Percentiles rank a stretch among this genome's conserved stretches.
These are phyloP conservation scores for Butastur rufipennis DNA, from an alignment of 2,113 vertebrate genomes.

Conservation along the genomic window DNA sequence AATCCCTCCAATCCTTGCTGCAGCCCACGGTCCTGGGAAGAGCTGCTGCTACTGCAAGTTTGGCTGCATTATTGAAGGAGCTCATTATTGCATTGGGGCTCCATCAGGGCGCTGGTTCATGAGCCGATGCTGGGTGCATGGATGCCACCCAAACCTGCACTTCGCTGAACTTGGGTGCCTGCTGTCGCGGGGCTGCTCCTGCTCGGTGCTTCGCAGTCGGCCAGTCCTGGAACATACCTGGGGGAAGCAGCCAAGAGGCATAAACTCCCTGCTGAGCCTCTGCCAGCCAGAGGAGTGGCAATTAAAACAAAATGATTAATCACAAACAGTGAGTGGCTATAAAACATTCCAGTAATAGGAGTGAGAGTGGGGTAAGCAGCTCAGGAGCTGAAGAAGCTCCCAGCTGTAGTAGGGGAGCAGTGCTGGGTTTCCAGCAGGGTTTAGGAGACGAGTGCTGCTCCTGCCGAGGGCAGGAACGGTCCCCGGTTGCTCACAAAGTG, in stretches of 20 bases:
- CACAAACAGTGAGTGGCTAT: slow-evolving; percentile 16
- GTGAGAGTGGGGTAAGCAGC: not conserved
- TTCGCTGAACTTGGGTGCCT: not conserved
- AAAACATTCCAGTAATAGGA: slow-evolving; percentile 53
- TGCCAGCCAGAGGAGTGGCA: slow-evolving; percentile 48
- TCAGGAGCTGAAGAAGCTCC: not conserved
- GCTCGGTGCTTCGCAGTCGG: not conserved
- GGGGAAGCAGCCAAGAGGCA: slow-evolving; percentile 53
- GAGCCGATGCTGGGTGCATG: accelerated
- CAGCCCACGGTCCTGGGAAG: accelerated
- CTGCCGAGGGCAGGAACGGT: accelerated
- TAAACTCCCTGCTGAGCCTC: slow-evolving; percentile 20
- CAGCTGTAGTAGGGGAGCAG: not conserved
- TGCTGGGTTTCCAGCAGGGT: not conserved
- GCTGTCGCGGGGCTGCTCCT: not conserved
- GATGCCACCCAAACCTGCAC: not conserved
- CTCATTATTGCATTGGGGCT: accelerated
- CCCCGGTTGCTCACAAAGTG: not conserved
- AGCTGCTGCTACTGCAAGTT: not conserved
- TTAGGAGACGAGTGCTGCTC: accelerated
- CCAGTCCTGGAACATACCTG: slow-evolving; percentile 27
- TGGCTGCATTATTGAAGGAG: not conserved
- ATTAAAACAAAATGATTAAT: slow-evolving; percentile 73
- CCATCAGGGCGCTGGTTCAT: not conserved
- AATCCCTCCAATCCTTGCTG: not conserved